Base-by-base conservation (phyloP, 2,113 vertebrate genomes). In the Tenebrosternarchus preto region DNA sequence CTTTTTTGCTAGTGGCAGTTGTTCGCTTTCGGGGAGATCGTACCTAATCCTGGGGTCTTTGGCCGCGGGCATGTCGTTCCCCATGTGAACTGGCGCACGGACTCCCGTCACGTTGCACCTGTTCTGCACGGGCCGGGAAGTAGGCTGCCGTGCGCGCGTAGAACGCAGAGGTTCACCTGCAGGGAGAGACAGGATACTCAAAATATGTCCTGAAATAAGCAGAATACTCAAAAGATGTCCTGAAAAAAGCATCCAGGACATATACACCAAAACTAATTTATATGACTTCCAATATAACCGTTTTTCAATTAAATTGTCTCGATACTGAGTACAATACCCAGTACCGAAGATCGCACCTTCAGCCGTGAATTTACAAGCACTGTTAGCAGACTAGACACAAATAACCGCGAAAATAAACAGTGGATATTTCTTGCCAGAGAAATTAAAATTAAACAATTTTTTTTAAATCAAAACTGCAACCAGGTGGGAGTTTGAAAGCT, bases 41-140 rank as follows among this genome's bases (percentile, higher is more conserved):
- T 84, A 89, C 88, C 88, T 87, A 67, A 82, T 79, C 80, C 74
- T 85, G 46, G 84, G 72, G 15, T 89, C 77, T 73, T 69, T 84
- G 77, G 71, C 77, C 59, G 31, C 68, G 46, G 67, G 25, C 5
- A 29, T 7, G 16, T 56, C 70, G 43, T 74, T 80, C 55, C 64
- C 59, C 56, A 31, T 68, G n/a, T 81, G 74, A 67, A 57, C 55
- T 46, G 24, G 75, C 50, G 61, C 67, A 29, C 31, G 60, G 17
- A 33, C 55, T 17, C 63, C 73, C 39, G 60, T 64, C 15, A 59
- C 7, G 73, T 36, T 53, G 72, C 68, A 69, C 77, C 77, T 81
- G 69, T 73, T 73, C 80, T 60, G 43, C 27, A 36, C 67, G 29
- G 63, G 68, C 39, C 24, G 39, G 66, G 59, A 33, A 2, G 22